Evolutionary conservation across 2,113 vertebrate species (phyloP), one percentile per base, ranked within the genome.

Genomic region (Hylia prasina): DNA sequence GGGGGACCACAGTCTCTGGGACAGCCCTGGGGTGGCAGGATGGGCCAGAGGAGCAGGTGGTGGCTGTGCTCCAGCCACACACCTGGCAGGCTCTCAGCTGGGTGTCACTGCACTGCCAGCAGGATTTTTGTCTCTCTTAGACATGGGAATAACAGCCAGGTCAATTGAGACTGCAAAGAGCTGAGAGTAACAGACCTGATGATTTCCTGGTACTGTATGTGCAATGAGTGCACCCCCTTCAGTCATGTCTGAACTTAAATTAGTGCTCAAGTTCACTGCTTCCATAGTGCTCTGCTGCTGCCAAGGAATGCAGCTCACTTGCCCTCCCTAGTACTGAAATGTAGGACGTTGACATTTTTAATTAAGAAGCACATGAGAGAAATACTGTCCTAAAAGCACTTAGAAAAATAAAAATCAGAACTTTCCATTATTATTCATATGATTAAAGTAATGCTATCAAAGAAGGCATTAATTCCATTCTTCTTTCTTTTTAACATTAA

Each of bases 1-100:
- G 24, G 33, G 61, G 31, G 22, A 73, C 40, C 1, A 4, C 1
- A 2, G 25, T 24, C 50, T 17, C n/a, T 0, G 1, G 76, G 42
- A 28, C 42, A 70, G 50, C 15, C 50, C 27, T 1, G 4, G 68
- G 53, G 25, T 6, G 31, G 76, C 42, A 69, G 87, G 44, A 77
- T 0, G 0, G 64, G 57, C 10, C 86, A 86, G 21, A 68, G 71
- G 48, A 69, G 54, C 0, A 1, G 61, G 44, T 19, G 39, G 15
- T 13, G 22, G n/a, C 39, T 16, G 11, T 27, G 37, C 50, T 71
- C 42, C 83, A 61, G 53, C 17, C 75, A 51, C n/a, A 39, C 71
- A 33, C 3, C 25, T 61, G 21, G 21, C 0, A 0, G 51, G 44
- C 31, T 6, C 60, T 90, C 50, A 45, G 33, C n/a, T 40, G 40